Conservation (phyloP, 2,888 invertebrate species). For the Pomacea canaliculata region DNA sequence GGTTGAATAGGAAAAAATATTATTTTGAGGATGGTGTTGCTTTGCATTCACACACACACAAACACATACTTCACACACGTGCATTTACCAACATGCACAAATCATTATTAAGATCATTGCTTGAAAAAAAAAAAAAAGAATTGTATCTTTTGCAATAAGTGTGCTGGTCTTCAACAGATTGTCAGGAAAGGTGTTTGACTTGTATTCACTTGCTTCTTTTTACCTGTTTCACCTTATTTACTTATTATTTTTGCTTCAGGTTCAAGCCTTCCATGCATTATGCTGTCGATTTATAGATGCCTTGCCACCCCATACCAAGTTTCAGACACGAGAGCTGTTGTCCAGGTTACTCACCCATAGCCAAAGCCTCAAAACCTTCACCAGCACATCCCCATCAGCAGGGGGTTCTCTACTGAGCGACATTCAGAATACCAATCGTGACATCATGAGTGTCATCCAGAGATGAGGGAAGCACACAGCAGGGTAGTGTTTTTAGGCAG, state of each 20-base stretch:
- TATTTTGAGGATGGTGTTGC: too few species aligned
- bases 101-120: too few species aligned
- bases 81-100: too few species aligned
- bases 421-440: slow-evolving; percentile 56
- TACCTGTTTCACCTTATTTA: neutral
- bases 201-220: too few species aligned
- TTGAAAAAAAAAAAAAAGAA: too few species aligned
- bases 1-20: too few species aligned
- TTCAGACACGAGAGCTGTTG: slow-evolving; percentile 80
- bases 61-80: too few species aligned
- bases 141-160: too few species aligned
- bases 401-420: slow-evolving; percentile 54
- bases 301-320: slow-evolving; percentile 87
- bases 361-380: slow-evolving; percentile 59
- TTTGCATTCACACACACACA: too few species aligned
- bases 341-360: slow-evolving; percentile 58
- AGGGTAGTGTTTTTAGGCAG: neutral
- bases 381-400: slow-evolving; percentile 51
- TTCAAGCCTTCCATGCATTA: slow-evolving; percentile 82
- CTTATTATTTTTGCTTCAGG: slow-evolving; percentile 11
- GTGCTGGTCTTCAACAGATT: too few species aligned
- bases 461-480: slow-evolving; percentile 38
- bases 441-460: slow-evolving; percentile 78
- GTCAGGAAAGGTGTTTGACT: too few species aligned
- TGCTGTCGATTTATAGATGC: slow-evolving; percentile 87